Evolutionary conservation across 2,113 vertebrate genomes (phyloP).

Genomic region (Elephas maximus): DNA sequence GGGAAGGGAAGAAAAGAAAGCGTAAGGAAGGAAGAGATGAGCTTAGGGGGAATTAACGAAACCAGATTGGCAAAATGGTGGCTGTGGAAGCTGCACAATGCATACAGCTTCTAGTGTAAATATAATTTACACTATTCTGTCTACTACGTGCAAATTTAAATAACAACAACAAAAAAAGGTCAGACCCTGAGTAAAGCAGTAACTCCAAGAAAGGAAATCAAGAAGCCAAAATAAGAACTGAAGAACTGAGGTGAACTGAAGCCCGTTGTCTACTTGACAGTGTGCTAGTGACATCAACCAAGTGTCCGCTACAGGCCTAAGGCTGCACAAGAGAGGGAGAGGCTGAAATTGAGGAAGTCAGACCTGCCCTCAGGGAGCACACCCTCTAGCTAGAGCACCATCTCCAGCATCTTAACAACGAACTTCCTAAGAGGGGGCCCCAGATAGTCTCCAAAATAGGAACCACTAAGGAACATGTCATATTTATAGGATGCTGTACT

Average conservation of each 20-base stretch:
- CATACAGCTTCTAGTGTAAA: neutral
- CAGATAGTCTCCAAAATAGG: constrained; percentile 8
- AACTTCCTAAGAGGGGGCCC: neutral
- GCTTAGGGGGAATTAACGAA: neutral
- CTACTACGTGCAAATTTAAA: neutral
- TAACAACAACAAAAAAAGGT: neutral
- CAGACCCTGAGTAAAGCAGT: neutral
- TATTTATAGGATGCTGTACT: constrained; percentile 83
- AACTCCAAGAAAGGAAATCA: neutral
- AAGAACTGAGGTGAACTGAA: neutral
- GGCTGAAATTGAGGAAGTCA: neutral
- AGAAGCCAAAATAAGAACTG: constrained; percentile 51
- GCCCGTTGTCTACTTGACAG: neutral
- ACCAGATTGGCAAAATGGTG: neutral
- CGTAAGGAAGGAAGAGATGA: too few relatives aligned
- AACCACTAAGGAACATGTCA: neutral
- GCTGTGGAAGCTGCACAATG: neutral
- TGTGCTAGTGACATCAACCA: neutral
- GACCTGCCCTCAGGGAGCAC: neutral
- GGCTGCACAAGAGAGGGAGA: neutral
- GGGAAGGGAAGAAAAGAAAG: neutral
- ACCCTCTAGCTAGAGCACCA: neutral
- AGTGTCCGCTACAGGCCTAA: neutral
- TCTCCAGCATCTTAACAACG: neutral
- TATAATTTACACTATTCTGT: neutral